Percentiles rank a stretch among this genome's conserved stretches.
Evolutionary conservation across 2,113 vertebrate species (phyloP).

Genomic region (Epinephelus fuscoguttatus): DNA sequence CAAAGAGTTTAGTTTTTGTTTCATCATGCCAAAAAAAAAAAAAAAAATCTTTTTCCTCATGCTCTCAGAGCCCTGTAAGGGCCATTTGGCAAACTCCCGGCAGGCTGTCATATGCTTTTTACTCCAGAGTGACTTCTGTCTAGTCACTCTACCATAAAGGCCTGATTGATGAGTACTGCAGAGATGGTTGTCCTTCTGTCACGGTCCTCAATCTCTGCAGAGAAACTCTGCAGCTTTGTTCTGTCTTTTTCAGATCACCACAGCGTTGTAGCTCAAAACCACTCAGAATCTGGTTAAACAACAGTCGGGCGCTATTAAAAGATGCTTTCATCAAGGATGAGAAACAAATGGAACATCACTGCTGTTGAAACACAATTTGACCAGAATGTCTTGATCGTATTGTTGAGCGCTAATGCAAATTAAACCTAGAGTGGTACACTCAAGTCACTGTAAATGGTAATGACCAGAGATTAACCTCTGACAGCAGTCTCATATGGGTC

Average conservation of each 20-base stretch:
- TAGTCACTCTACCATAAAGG: slow-evolving; percentile 64
- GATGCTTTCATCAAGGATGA: slow-evolving; percentile 7
- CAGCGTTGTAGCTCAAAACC: slow-evolving; percentile 3
- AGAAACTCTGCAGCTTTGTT: slow-evolving; percentile 47
- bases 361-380: slow-evolving; percentile 1
- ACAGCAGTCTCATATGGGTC: background rate
- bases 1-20: slow-evolving; percentile 51
- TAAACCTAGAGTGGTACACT: background rate
- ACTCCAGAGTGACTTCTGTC: slow-evolving; percentile 64
- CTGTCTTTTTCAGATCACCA: slow-evolving; percentile 19
- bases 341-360: background rate
- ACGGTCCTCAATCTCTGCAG: slow-evolving; percentile 50
- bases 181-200: slow-evolving; percentile 65
- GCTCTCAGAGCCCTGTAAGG: slow-evolving; percentile 45
- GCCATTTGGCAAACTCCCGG: slow-evolving; percentile 60
- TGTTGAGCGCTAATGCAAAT: background rate
- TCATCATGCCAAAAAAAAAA: slow-evolving; percentile 52
- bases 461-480: slow-evolving; percentile 5
- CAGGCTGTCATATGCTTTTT: slow-evolving; percentile 65
- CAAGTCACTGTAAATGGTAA: no score
- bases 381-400: background rate
- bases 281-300: background rate
- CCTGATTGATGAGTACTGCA: slow-evolving; percentile 70
- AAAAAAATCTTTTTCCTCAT: slow-evolving; percentile 24
- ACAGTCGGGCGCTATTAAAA: background rate